These are phyloP conservation scores for Petroica traversi DNA, from an alignment of 2,113 vertebrate genomes.

Conservation along the genomic window DNA sequence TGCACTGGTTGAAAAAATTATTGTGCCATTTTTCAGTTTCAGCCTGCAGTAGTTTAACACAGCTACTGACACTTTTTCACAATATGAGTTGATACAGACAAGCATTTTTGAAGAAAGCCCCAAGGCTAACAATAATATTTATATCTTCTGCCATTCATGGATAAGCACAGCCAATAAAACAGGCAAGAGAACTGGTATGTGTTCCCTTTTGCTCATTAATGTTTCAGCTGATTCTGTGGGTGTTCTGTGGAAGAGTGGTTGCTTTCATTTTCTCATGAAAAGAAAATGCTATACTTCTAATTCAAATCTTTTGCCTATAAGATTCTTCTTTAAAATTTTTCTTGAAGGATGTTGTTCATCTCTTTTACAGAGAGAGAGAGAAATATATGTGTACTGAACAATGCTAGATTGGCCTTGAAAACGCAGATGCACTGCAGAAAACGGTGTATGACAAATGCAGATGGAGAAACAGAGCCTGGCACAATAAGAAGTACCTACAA, in stretches of 20 bases:
- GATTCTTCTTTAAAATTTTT: conserved; percentile 42
- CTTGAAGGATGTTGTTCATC: conserved; percentile 42
- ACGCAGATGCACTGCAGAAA: neutral
- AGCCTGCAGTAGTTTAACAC: conserved; percentile 65
- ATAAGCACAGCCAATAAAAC: conserved; percentile 65
- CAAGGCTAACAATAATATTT: conserved; percentile 72
- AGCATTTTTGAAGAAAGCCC: conserved; percentile 65
- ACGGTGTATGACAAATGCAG: neutral
- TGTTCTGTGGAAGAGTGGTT: conserved; percentile 53
- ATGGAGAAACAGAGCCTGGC: neutral
- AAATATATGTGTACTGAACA: neutral
- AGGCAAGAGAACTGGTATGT: conserved; percentile 30
- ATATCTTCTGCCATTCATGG: conserved; percentile 59
- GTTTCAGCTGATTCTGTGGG: conserved; percentile 52
- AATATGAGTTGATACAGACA: conserved; percentile 69
- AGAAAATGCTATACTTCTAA: conserved; percentile 51
- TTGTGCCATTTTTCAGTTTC: conserved; percentile 69
- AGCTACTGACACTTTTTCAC: conserved; percentile 50
- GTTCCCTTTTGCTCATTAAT: conserved; percentile 60
- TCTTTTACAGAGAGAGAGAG: neutral
- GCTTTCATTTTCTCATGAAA: conserved; percentile 58
- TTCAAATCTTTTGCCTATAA: conserved; percentile 15
- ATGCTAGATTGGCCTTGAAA: neutral
- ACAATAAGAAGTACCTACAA: neutral
- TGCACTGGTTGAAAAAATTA: conserved; percentile 59